Evolutionary conservation across 2,888 invertebrate species (phyloP).

Genomic region (Nebria brevicollis): DNA sequence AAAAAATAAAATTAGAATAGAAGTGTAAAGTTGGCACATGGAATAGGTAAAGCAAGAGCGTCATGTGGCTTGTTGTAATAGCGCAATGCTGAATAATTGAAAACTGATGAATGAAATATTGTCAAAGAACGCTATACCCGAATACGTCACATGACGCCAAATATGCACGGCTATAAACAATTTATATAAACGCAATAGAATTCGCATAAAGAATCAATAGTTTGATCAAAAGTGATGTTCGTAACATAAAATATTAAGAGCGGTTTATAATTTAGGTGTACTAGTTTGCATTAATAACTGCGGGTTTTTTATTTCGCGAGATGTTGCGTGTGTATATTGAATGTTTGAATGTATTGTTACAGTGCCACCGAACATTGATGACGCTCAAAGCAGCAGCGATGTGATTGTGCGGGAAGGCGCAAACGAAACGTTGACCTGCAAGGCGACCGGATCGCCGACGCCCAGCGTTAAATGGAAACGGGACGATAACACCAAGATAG

Average conservation of each 20-base stretch:
- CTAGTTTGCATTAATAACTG: neutral
- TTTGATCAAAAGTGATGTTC: too few relatives aligned
- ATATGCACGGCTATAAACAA: neutral
- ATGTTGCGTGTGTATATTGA: neutral
- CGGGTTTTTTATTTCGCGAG: neutral
- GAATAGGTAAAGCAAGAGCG: constrained; percentile 9
- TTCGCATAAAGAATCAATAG: too few relatives aligned
- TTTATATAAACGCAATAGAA: too few relatives aligned
- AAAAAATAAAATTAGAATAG: neutral
- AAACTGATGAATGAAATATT: constrained; percentile 39
- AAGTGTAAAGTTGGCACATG: neutral
- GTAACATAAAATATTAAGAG: neutral
- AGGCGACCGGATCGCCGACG: constrained; percentile 88
- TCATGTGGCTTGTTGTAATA: neutral
- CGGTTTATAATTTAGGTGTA: neutral
- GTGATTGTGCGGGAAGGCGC: constrained; percentile 90
- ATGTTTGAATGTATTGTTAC: constrained; percentile 54
- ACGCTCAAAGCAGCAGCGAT: constrained; percentile 89
- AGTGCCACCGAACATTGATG: constrained; percentile 94
- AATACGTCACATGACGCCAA: neutral
- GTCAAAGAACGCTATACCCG: constrained; percentile 18
- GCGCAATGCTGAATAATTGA: constrained; percentile 29
- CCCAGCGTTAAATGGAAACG: constrained; percentile 92
- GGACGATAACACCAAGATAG: constrained; percentile 87
- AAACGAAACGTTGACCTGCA: constrained; percentile 88